These are phyloP conservation scores for human DNA, from an alignment of 2,113 vertebrate genomes.

Conservation along the genomic window GRCh38 chr1:57968501-57969000, in stretches of 20 bases:
- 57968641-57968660: neutral
- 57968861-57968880: neutral
- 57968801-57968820: neutral
- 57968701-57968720: neutral
- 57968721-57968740: neutral
- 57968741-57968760: neutral
- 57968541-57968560: neutral
- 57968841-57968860: neutral
- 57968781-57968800: neutral
- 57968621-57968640: neutral
- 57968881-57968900: neutral
- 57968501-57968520: slow-evolving; percentile 51
- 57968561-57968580: neutral
- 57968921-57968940: neutral
- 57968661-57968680: neutral
- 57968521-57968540: slow-evolving; percentile 1
- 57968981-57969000: neutral
- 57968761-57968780: neutral
- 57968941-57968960: neutral
- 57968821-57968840: neutral
- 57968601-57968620: neutral
- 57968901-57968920: neutral
- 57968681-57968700: neutral
- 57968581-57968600: neutral
- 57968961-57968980: neutral